These are phyloP conservation scores for Syritta pipiens DNA, from an alignment of 2,888 invertebrate species.

Conservation along the genomic window DNA sequence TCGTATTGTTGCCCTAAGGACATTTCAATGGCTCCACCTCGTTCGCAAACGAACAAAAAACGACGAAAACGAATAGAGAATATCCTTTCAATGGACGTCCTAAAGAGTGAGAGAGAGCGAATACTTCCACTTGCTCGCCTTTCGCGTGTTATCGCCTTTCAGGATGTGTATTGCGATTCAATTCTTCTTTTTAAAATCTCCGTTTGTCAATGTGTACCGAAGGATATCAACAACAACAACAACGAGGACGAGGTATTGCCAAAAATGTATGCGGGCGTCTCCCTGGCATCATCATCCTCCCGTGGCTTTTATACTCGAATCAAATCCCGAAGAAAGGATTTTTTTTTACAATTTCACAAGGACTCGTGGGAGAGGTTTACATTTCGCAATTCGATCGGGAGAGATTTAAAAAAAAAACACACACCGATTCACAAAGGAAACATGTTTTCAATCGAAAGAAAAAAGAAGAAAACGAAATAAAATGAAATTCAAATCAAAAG, in stretches of 20 bases:
- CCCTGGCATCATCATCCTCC: neutral
- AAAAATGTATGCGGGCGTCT: conserved; percentile 28
- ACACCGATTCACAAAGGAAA: too few species aligned
- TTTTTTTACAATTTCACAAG: conserved; percentile 46
- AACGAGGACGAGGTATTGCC: neutral
- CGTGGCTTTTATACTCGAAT: conserved; percentile 65
- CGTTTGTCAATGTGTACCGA: conserved; percentile 40
- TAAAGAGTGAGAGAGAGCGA: conserved; percentile 29
- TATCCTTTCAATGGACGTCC: neutral
- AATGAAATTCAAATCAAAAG: conserved; percentile 51
- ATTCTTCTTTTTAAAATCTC: conserved; percentile 29
- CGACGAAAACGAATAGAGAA: conserved; percentile 15
- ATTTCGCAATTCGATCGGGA: conserved; percentile 62
- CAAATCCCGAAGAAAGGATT: conserved; percentile 65
- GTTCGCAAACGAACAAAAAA: conserved; percentile 34
- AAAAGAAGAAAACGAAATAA: neutral
- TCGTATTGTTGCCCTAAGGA: conserved; percentile 42
- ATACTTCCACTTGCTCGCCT: conserved; percentile 30
- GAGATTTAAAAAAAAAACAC: conserved; percentile 52
- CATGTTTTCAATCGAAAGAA: too few species aligned
- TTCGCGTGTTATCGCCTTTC: conserved; percentile 62
- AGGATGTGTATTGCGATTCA: conserved; percentile 55
- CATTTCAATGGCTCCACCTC: conserved; percentile 56
- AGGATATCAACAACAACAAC: conserved; percentile 39
- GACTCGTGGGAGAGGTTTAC: conserved; percentile 45